These are phyloP conservation scores for Bergia sp. DNA, from an alignment of 92 coral and sea anemone species.

Conservation along the genomic window DNA sequence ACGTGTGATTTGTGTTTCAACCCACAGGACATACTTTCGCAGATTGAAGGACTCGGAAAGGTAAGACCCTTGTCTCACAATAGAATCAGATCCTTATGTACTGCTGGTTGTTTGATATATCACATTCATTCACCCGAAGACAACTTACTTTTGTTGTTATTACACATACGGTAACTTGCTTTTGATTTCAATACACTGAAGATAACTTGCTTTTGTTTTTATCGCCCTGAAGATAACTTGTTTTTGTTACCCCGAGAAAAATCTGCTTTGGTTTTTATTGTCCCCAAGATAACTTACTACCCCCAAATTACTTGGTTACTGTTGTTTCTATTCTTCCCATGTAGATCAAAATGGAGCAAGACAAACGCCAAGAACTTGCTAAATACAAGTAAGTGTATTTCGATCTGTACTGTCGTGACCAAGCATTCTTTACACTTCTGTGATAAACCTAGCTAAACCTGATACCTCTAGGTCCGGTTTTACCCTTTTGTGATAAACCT, in stretches of 20 bases:
- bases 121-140: neutral
- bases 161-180: too few species aligned
- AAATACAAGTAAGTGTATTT: slow-evolving; percentile 58
- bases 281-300: neutral
- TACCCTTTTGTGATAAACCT: neutral
- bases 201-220: too few species aligned
- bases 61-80: slow-evolving; percentile 33
- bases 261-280: neutral
- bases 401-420: neutral
- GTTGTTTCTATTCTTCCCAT: neutral
- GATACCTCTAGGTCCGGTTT: too few species aligned
- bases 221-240: too few species aligned
- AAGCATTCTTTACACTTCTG: neutral
- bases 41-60: slow-evolving; percentile 73
- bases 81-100: neutral
- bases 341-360: slow-evolving; percentile 69
- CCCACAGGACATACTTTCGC: slow-evolving; percentile 63
- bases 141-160: neutral
- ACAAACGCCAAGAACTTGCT: slow-evolving; percentile 52
- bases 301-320: too few species aligned
- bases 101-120: neutral
- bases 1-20: neutral
- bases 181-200: too few species aligned
- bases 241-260: neutral
- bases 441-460: too few species aligned